Conservation (phyloP, 2,888 invertebrate species). For the Miltochrista miniata region DNA sequence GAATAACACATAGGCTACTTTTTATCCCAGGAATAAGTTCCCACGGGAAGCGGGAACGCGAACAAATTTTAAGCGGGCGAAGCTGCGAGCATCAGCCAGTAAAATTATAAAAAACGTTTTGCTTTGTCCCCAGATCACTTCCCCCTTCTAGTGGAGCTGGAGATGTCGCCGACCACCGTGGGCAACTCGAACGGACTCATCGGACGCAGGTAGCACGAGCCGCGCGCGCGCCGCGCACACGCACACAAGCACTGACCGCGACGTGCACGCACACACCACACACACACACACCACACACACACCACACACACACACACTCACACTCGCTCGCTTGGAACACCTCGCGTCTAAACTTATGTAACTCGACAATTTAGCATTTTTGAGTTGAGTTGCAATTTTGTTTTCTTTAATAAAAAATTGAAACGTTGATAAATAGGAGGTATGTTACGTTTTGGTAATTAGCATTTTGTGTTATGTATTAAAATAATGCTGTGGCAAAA, state of each 20-base stretch:
- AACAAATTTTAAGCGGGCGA: too few relatives aligned
- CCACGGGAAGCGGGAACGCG: too few relatives aligned
- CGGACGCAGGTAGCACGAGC: constrained; percentile 90
- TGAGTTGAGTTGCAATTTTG: too few relatives aligned
- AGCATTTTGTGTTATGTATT: too few relatives aligned
- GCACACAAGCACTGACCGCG: constrained; percentile 31
- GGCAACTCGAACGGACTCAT: constrained; percentile 91
- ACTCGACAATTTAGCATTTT: too few relatives aligned
- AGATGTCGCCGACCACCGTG: constrained; percentile 91
- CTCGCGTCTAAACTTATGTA: neutral
- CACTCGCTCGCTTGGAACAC: neutral
- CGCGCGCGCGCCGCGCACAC: constrained; percentile 31
- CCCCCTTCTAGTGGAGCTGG: constrained; percentile 94
- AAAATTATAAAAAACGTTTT: neutral
- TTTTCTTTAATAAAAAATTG: too few relatives aligned
- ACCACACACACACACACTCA: neutral
- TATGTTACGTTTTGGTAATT: too few relatives aligned
- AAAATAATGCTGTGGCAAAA: too few relatives aligned
- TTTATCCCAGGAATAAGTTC: too few relatives aligned
- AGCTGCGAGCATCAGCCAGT: neutral
- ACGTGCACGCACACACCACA: neutral
- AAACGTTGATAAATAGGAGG: too few relatives aligned
- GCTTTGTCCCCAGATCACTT: constrained; percentile 89
- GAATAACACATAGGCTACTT: too few relatives aligned
- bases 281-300: neutral